These are phyloP conservation scores for Oeneis ivallda DNA, from an alignment of 2,888 invertebrate species.

Conservation along the genomic window DNA sequence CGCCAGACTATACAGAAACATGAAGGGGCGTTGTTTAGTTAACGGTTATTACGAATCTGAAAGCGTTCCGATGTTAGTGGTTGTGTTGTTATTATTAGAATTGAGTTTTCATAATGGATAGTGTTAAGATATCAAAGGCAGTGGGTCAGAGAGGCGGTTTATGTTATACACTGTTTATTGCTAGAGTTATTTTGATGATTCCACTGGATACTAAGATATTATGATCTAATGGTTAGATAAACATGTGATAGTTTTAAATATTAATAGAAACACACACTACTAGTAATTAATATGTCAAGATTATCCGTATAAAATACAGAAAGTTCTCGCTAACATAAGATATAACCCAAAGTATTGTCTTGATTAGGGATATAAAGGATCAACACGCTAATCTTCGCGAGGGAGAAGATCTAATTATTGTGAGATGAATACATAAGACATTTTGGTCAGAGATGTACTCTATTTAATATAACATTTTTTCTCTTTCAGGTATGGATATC, in stretches of 20 bases:
- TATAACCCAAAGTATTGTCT: neutral
- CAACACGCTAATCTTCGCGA: neutral
- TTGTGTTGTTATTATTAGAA: conserved; percentile 22
- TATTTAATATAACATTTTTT: neutral
- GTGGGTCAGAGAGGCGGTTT: conserved; percentile 23
- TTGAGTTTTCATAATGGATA: conserved; percentile 36
- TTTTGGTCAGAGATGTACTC: neutral
- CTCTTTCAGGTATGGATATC: conserved; percentile 5
- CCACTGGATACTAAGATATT: too few species aligned
- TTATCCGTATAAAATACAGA: too few species aligned
- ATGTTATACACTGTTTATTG: conserved; percentile 14
- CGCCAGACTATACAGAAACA: conserved; percentile 2
- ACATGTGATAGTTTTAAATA: too few species aligned
- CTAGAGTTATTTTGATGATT: neutral
- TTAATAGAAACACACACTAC: too few species aligned
- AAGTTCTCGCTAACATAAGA: neutral
- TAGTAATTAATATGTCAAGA: too few species aligned
- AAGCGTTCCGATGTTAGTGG: conserved; percentile 46
- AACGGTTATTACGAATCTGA: conserved; percentile 39
- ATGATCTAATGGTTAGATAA: too few species aligned
- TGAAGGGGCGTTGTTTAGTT: neutral
- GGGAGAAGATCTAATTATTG: neutral
- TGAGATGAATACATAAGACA: neutral
- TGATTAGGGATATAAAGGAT: neutral
- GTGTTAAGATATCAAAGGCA: conserved; percentile 28